Percentiles rank a stretch among this genome's conserved stretches.
Evolutionary conservation across 2,797 vertebrate species (phyloP).

Genomic region (Ciconia nigra): DNA sequence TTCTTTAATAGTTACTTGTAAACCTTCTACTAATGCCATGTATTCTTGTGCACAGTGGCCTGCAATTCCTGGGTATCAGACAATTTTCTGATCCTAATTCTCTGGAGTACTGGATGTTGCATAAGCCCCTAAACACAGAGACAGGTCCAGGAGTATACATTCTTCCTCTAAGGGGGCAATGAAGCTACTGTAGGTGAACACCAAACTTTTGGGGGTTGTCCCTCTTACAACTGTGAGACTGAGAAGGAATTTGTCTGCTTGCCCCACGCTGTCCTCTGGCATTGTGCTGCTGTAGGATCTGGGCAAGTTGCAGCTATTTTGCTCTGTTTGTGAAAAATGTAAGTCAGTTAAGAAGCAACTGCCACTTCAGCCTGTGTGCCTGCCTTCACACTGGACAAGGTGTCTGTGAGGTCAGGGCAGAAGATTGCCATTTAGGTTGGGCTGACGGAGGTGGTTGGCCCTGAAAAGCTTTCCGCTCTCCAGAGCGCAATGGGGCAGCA

Average conservation of each 20-base stretch:
- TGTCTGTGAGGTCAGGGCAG: neutral
- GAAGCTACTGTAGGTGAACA: neutral
- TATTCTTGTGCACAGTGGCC: neutral
- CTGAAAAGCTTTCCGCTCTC: neutral
- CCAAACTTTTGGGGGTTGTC: neutral
- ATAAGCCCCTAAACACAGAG: neutral
- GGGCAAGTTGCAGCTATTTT: neutral
- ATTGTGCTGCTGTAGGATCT: neutral
- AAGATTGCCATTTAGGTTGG: neutral
- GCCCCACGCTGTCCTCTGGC: neutral
- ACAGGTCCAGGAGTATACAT: neutral
- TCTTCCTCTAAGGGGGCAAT: neutral
- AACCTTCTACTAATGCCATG: neutral
- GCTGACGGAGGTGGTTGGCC: neutral
- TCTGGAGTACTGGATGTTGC: neutral
- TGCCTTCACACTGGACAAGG: neutral
- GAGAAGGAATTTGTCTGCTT: neutral
- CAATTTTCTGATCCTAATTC: neutral
- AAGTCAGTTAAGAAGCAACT: neutral
- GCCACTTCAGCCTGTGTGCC: neutral
- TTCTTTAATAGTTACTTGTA: neutral
- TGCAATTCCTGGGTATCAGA: neutral
- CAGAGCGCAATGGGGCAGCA: neutral
- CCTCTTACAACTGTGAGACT: neutral
- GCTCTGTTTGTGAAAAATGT: neutral